phyloP scores from a whole-genome alignment of 2,797 vertebrate genomes.

The Lemur catta region DNA sequence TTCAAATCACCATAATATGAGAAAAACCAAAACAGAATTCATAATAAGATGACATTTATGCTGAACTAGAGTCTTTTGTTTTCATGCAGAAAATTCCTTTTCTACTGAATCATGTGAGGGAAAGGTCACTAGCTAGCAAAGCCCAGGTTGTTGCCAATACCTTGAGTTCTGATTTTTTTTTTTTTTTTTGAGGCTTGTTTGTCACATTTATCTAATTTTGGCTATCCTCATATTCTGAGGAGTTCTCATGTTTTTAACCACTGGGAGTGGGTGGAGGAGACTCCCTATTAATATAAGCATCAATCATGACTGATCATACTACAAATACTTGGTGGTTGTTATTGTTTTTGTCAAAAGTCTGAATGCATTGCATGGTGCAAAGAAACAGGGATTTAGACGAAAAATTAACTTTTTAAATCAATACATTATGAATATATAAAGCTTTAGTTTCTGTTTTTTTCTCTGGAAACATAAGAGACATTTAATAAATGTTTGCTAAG shows the following conservation, averaged over 20 bases:
- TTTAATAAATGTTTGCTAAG: constrained; percentile 9
- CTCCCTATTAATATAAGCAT: neutral
- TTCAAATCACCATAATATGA: neutral
- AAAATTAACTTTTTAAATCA: constrained; percentile 21
- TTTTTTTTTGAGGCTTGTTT: neutral
- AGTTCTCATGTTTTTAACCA: neutral
- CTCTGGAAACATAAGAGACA: constrained; percentile 15
- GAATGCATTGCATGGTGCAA: neutral
- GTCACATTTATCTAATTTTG: too few species aligned
- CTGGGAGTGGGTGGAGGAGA: neutral
- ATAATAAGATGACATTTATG: neutral
- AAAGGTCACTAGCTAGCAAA: constrained; percentile 15
- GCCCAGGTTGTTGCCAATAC: neutral
- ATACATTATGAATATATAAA: neutral
- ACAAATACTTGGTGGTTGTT: neutral
- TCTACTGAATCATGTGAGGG: neutral
- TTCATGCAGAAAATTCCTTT: neutral
- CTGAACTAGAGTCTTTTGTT: neutral
- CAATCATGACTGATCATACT: neutral
- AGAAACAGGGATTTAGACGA: neutral
- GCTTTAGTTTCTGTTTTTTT: neutral
- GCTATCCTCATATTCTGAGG: too few species aligned
- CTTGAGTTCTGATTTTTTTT: neutral
- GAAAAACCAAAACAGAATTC: constrained; percentile 12
- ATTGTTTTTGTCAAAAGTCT: constrained; percentile 11